Evolutionary conservation across 1,140 invertebrate species (phyloP), one percentile per base, ranked within the genome.

Genomic region (Drosophila rhopaloa): DNA sequence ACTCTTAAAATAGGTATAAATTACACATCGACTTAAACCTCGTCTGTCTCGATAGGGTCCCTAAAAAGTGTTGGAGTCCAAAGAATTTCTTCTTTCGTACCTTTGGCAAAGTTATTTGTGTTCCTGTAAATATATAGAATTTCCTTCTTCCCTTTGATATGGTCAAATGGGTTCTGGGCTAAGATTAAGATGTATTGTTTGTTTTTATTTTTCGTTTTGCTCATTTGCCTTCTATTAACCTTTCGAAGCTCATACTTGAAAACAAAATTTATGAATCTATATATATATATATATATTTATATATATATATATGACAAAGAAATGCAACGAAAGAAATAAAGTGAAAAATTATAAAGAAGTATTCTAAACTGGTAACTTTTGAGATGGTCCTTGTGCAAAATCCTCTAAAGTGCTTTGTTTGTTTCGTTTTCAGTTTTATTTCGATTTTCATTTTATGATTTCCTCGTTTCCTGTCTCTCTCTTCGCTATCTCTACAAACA

Each of bases 351-450:
- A 46, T 59, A 19, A 48, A 48, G 29, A 54, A 56, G 51, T 78
- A 59, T 80, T 89, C 79, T 82, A 90, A 91, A 75, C 95, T 96
- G 96, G 96, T 96, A 97, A 97, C 97, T 97, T 97, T 97, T 97
- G 97, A 97, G 97, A 97, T 98, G 97, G 97, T 97, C 97, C 97
- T 97, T 97, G 95, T 94, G 93, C 82, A 88, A 74, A 92, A 79
- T 85, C 89, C 79, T 72, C 57, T 75, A 76, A 79, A 53, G 50
- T 51, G 68, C 54, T 75, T 62, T 19, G 40, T 76, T 57, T 43
- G 3, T 51, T 62, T 8, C 5, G 8, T 44, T 62, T 68, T 54
- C 7, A n/a, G 38, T 66, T 55, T 27, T 4, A n/a, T 38, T 61
- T 47, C 8, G 63, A 44, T 35, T 7, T 43, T 14, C 65, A 47